Base-by-base conservation (phyloP, 2,888 invertebrate species). In the Apantesis nais region DNA sequence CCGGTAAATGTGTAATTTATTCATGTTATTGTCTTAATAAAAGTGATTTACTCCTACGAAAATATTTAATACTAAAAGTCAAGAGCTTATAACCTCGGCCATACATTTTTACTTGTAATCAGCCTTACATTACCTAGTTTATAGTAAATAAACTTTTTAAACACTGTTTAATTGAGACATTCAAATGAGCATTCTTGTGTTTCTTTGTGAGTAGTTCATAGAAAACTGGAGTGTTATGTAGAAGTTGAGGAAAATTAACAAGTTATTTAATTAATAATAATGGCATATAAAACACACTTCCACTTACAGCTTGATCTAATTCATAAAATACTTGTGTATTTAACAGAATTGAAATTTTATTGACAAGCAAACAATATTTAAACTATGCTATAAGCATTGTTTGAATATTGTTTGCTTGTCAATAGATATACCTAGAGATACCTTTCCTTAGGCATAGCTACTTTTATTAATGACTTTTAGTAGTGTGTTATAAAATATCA, bases 1-100 rank as follows among this genome's bases (percentile, higher is more conserved):
- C 52, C 44, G 55, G 55, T 55, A 58, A 41, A 55, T 66, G 31
- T 66, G 19, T 58, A 31, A n/a, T 52, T 65, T 37, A 65, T 48
- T 37, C 44, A 44, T 63, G 44, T 63, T 44, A 12, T 63, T 63
- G 41, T 22, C 12, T 19, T 44, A 31, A 44, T 63, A 12, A 22
- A 63, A 12, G 44, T 63, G 44, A 29, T 63, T 44, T 31, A 63
- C 22, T 4, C 31, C 5, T 63, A 31, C 2, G 5, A 63, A 29
- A 63, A 29, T 22, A 22, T 41, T 63, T 19, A 29, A 29, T 44
- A 44, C 25, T 41, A 63, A 8, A 29, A 63, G 8, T 63, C 41
- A 16, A 29, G 9, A 29, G 1, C 12, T 41, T 29, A 19, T 2
- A 63, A 39, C 9, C 22, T 52, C 8, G 5, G 48, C 48, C 11